Evolutionary conservation across 2,113 vertebrate species (phyloP), one percentile per base, ranked within the genome.

Genomic region (Baryphthengus martii): DNA sequence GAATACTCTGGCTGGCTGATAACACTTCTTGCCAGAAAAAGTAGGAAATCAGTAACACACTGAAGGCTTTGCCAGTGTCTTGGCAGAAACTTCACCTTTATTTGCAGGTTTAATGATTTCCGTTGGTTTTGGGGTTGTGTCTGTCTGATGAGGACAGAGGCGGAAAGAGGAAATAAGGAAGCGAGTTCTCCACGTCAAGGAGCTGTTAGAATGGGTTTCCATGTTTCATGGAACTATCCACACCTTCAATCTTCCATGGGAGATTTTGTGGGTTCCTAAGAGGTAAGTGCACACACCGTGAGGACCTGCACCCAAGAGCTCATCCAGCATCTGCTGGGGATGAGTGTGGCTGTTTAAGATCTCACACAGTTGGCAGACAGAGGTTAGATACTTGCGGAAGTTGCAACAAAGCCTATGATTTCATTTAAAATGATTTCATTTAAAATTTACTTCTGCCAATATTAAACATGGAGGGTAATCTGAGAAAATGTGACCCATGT

Each of bases 401-500:
- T 39, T 6, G 31, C 1, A 29, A 68, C 35, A 35, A 17, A 76
- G 63, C 52, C 63, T 63, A 13, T 73, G 7, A 62, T 26, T 61
- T 23, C 24, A 35, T 35, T 5, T 0, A 20, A n/a, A n/a, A n/a
- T n/a, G n/a, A n/a, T n/a, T n/a, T n/a, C n/a, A 42, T 81, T 90
- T 71, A 50, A 35, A 31, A 37, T 20, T 37, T 40, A 28, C 42
- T 77, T 37, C 85, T 73, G 55, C 58, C 84, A 53, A 68, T 62
- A 37, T 42, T 88, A 71, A 90, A 75, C 73, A 4, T 40, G 70
- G 85, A 81, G 55, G 80, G 16, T 68, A 33, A 82, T 50, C 66
- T 89, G 85, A 91, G 66, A 84, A 84, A 90, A 82, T 70, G 86
- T 88, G 81, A 96, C 87, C 95, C 94, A 1, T 23, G 85, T 59